Conservation (phyloP, 1,140 invertebrate genomes). For the Trichogramma pretiosum region DNA sequence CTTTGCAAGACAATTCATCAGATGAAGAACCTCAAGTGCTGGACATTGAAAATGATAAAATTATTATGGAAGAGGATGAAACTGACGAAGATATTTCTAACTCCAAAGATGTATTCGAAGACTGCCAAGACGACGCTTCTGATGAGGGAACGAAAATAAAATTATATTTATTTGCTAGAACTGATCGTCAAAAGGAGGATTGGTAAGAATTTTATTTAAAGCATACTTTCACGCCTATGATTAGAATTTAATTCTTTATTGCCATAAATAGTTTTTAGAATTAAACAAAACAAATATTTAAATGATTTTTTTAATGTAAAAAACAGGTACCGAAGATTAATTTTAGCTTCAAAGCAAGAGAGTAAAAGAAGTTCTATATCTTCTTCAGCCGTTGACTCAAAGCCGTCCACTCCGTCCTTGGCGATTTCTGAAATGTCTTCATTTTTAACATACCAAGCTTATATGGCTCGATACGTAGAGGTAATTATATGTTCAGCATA, state of each 20-base stretch:
- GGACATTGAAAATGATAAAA: conserved; percentile 29
- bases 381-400: conserved; percentile 25
- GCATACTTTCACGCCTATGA: background rate
- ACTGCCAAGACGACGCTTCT: conserved; percentile 32
- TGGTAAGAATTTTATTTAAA: conserved; percentile 53
- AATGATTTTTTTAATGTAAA: conserved; percentile 16
- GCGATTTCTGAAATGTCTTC: conserved; percentile 23
- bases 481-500: conserved; percentile 22
- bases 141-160: conserved; percentile 31
- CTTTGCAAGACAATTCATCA: conserved; percentile 29
- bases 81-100: conserved; percentile 32
- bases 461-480: conserved; percentile 37
- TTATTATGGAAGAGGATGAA: conserved; percentile 33
- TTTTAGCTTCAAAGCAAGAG: conserved; percentile 27
- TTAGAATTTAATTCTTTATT: background rate
- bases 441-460: conserved; percentile 35
- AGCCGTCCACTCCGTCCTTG: conserved; percentile 24
- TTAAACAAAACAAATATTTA: no score
- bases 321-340: conserved; percentile 39
- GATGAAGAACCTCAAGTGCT: conserved; percentile 28
- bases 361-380: conserved; percentile 29
- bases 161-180: conserved; percentile 68
- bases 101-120: conserved; percentile 33
- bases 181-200: conserved; percentile 80
- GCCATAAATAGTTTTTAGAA: no score